These are phyloP conservation scores for Coecobrya sp. DNA, from an alignment of 2,888 invertebrate species.

Conservation along the genomic window DNA sequence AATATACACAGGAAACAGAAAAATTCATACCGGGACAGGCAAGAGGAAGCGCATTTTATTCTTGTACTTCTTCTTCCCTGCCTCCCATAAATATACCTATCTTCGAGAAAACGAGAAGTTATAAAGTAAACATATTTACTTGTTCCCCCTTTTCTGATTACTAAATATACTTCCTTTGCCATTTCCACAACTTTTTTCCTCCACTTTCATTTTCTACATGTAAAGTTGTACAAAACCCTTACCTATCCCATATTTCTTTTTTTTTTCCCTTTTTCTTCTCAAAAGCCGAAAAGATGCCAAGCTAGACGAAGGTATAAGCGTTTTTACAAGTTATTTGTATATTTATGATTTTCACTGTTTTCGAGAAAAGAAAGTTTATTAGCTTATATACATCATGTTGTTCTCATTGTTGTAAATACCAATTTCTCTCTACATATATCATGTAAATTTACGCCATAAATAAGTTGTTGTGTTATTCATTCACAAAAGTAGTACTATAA, in stretches of 20 bases:
- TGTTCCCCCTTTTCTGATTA: not conserved
- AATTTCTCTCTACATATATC: not conserved
- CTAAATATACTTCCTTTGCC: not conserved
- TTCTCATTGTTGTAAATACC: not conserved
- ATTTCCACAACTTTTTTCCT: not conserved
- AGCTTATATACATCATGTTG: not conserved
- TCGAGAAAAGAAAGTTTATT: slow-evolving; percentile 9
- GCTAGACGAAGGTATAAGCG: slow-evolving; percentile 38
- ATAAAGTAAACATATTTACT: not conserved
- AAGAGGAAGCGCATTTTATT: not conserved
- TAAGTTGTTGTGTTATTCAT: not conserved
- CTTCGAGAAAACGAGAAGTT: too few relatives aligned
- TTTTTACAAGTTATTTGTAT: slow-evolving; percentile 1
- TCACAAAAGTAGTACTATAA: not conserved
- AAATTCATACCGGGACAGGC: not conserved
- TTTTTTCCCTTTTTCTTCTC: not conserved
- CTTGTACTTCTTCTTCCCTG: not conserved
- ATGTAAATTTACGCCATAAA: not conserved
- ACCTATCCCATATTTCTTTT: not conserved
- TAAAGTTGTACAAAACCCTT: not conserved
- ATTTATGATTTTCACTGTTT: not conserved
- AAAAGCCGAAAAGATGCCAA: slow-evolving; percentile 21
- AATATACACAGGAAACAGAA: not conserved
- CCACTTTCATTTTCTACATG: slow-evolving; percentile 29
- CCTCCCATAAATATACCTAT: not conserved